Evolutionary conservation across 1,140 invertebrate species (phyloP).

Genomic region (Lethrus apterus): DNA sequence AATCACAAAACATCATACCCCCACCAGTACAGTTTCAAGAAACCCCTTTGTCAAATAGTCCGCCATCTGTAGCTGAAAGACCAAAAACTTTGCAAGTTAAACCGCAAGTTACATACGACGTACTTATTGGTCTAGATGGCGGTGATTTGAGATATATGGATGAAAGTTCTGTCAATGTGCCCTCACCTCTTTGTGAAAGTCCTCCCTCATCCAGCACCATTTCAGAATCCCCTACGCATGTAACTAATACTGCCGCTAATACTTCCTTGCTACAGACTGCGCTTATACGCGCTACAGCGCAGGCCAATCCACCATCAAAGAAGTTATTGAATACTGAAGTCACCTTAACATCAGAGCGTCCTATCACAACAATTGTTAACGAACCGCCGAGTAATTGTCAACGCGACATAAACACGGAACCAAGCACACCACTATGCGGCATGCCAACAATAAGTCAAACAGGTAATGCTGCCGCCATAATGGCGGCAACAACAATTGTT

Average conservation of each 20-base stretch:
- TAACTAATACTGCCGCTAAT: slow-evolving; percentile 41
- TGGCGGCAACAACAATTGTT: slow-evolving; percentile 31
- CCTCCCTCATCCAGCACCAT: slow-evolving; percentile 56
- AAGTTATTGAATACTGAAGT: slow-evolving; percentile 57
- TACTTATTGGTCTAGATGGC: slow-evolving; percentile 67
- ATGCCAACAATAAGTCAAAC: slow-evolving; percentile 32
- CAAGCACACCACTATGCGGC: slow-evolving; percentile 23
- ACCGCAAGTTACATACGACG: slow-evolving; percentile 59
- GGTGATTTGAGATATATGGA: slow-evolving; percentile 83
- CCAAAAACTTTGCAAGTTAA: slow-evolving; percentile 50
- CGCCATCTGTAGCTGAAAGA: slow-evolving; percentile 37
- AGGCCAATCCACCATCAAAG: slow-evolving; percentile 31
- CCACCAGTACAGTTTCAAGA: slow-evolving; percentile 34
- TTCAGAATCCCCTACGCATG: slow-evolving; percentile 42
- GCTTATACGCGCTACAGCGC: slow-evolving; percentile 57
- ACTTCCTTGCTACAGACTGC: slow-evolving; percentile 61
- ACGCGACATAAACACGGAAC: slow-evolving; percentile 18
- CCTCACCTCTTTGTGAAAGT: slow-evolving; percentile 64
- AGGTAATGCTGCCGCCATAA: slow-evolving; percentile 30
- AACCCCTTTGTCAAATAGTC: slow-evolving; percentile 37
- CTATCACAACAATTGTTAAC: slow-evolving; percentile 45
- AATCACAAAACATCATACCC: slow-evolving; percentile 52
- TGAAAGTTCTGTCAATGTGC: slow-evolving; percentile 76
- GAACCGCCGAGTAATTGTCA: slow-evolving; percentile 39
- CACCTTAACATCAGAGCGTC: slow-evolving; percentile 45